Base-by-base conservation (phyloP, 92 coral and sea anemone genomes). In the Palythoa grandis region DNA sequence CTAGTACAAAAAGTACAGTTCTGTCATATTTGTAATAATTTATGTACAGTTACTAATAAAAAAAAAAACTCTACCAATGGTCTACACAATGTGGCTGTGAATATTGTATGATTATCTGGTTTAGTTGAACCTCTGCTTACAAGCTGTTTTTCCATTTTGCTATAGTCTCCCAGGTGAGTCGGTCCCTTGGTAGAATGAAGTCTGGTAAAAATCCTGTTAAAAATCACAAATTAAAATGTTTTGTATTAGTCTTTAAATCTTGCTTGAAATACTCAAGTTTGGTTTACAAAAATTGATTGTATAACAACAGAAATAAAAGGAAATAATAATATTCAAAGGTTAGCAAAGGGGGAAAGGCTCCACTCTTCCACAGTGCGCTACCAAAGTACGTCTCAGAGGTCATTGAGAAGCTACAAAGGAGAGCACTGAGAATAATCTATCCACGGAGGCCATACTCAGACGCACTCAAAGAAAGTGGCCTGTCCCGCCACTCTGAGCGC, bases 101-200 rank as follows among this genome's bases (percentile, higher is more conserved):
- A 17, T 60, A 60, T 20, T 3, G 6, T 17, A 60, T 16, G 0
- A 60, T 0, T 56, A 68, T 24, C 22, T 24, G 38, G 40, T 23
- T 24, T 11, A 11, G 13, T 25, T 23, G 4, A 4, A 4, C 7
- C 6, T 1, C 11, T 67, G 57, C 94, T 86, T 88, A 95, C 98
- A 74, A 91, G 79, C 82, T 95, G 92, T 68, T 91, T 75, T 86
- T 95, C 95, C 92, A 91, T 86, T 75, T 84, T 82, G 25, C 89
- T 87, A 88, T 95, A 93, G 83, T 93, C 93, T 53, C 79, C 89
- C 65, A 79, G 78, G 66, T 89, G 93, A 72, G 76, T 16, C 67
- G 98, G 98, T 24, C 97, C 98, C 66, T 90, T 95, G 52, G 86
- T 58, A 38, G 66, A 29, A 63, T 91, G 91, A 74, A 95, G 84